phyloP scores from a whole-genome alignment of 1,140 invertebrate species.

The Drosophila nasuta region DNA sequence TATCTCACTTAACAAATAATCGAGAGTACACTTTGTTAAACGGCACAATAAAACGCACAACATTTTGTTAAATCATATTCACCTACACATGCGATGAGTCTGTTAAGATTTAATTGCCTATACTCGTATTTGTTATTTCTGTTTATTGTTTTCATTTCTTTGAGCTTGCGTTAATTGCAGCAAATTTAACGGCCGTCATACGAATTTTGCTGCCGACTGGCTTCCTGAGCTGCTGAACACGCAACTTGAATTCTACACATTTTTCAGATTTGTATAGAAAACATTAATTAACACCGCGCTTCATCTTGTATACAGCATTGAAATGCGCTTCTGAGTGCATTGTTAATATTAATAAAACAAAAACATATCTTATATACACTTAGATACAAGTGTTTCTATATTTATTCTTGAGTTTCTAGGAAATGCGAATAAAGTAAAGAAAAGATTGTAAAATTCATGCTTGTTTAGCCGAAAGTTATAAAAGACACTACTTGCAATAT shows the following conservation, averaged over 20 bases:
- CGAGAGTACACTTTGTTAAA: background rate
- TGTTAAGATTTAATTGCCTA: constrained; percentile 17
- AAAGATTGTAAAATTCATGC: background rate
- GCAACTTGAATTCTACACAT: constrained; percentile 69
- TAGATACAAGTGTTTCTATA: too few relatives aligned
- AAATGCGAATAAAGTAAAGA: too few relatives aligned
- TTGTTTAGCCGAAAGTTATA: background rate
- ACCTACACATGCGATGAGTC: constrained; percentile 30
- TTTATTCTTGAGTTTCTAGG: too few relatives aligned
- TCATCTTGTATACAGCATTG: constrained; percentile 21
- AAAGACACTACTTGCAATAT: too few relatives aligned
- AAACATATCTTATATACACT: constrained; percentile 1
- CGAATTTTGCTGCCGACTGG: constrained; percentile 41
- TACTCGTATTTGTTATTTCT: constrained; percentile 5
- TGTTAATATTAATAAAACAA: background rate
- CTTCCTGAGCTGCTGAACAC: constrained; percentile 52
- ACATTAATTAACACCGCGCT: constrained; percentile 63
- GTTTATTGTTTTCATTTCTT: constrained; percentile 25
- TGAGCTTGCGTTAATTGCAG: constrained; percentile 60
- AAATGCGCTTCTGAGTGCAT: constrained; percentile 9
- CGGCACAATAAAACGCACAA: background rate
- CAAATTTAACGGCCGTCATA: constrained; percentile 49
- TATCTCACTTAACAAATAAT: background rate
- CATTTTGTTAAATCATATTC: constrained; percentile 7
- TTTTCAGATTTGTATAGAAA: constrained; percentile 61